A percentile compares a stretch with the other conserved stretches of the same genome.
phyloP scores from a whole-genome alignment of 2,113 vertebrate species.

The Bungarus multicinctus region DNA sequence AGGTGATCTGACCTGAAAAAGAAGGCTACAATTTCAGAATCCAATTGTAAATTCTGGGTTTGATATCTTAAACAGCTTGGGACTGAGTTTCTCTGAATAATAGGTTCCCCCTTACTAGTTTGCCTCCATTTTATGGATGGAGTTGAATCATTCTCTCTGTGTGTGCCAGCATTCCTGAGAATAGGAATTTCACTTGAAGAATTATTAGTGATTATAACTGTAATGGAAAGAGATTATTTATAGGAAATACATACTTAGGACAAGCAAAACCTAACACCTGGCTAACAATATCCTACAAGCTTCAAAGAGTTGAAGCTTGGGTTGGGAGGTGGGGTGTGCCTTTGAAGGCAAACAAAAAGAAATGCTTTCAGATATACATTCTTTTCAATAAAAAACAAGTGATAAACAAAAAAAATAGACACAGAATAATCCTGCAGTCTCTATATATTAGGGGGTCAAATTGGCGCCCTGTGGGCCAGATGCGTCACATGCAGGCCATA shows the following conservation, averaged over 20 bases:
- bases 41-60: neutral
- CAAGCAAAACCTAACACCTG: neutral
- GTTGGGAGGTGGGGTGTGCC: neutral
- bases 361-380: neutral
- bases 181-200: neutral
- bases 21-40: neutral
- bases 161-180: neutral
- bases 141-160: neutral
- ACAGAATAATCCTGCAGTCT: neutral
- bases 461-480: too few relatives aligned
- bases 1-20: conserved; percentile 7
- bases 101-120: neutral
- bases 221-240: neutral
- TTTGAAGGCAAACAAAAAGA: neutral
- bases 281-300: neutral
- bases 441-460: too few relatives aligned
- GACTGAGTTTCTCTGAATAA: neutral
- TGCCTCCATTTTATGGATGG: neutral
- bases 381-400: neutral
- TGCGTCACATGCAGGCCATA: too few relatives aligned
- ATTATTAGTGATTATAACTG: neutral
- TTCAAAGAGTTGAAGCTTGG: neutral
- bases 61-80: neutral
- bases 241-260: neutral
- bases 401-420: neutral